These are phyloP conservation scores for Temnopleurus reevesii DNA, from an alignment of 53 echinoderm and acorn worm species.

Conservation along the genomic window DNA sequence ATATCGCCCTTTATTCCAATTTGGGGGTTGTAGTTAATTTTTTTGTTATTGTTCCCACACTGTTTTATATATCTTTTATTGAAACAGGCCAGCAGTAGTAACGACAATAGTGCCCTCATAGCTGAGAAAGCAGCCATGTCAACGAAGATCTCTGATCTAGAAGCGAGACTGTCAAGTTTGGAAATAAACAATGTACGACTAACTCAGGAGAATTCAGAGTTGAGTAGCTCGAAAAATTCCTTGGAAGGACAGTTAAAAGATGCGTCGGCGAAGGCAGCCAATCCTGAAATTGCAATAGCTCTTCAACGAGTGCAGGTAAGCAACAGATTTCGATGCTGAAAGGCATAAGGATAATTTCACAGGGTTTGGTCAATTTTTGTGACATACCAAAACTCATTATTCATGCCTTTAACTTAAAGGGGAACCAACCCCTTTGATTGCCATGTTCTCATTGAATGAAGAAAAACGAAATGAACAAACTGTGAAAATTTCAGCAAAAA, in stretches of 20 bases:
- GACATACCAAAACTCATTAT: too few relatives aligned
- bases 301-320: conserved; percentile 52
- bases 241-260: conserved; percentile 58
- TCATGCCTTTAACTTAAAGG: too few relatives aligned
- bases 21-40: too few relatives aligned
- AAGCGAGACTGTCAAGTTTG: conserved; percentile 64
- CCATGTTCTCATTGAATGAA: too few relatives aligned
- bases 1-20: too few relatives aligned
- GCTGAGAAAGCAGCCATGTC: conserved; percentile 82
- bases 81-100: not conserved
- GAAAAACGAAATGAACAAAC: too few relatives aligned
- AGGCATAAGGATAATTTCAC: not conserved
- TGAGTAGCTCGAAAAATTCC: conserved; percentile 55
- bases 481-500: too few relatives aligned
- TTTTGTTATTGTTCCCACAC: too few relatives aligned
- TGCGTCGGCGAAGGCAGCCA: conserved; percentile 17
- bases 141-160: conserved; percentile 67
- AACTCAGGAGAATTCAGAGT: conserved; percentile 58
- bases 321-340: not conserved
- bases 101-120: conserved; percentile 73
- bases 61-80: not conserved
- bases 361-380: too few relatives aligned
- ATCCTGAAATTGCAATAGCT: conserved; percentile 54
- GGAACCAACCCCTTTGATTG: too few relatives aligned
- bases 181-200: conserved; percentile 59